Evolutionary conservation across 2,888 invertebrate genomes (phyloP), one percentile per base, ranked within the genome.

Genomic region (Nycteola revayana): DNA sequence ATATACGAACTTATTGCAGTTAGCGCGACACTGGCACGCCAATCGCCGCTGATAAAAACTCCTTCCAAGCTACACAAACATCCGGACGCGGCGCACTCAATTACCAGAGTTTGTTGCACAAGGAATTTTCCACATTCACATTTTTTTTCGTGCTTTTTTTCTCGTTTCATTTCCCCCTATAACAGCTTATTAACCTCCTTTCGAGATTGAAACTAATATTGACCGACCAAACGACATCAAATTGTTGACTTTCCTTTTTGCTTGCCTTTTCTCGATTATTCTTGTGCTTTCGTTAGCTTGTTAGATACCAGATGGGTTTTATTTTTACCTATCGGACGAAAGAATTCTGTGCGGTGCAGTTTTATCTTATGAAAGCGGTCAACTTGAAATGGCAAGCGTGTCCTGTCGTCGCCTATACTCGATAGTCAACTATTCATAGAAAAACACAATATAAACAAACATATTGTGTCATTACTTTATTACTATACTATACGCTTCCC

Each of bases 31-130:
- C 66, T 67, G 60, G 65, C 53, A 60, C 63, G 66, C 71, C 75
- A 81, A 80, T 82, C 69, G 75, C 45, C 49, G 66, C 70, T 75
- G 80, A 83, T 82, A 81, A 82, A 82, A 83, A 78, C 66, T 81
- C 77, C 73, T 65, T 47, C 59, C 53, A 49, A 49, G 60, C 73
- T 77, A 65, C 66, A 74, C 80, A 83, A 83, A 82, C 82, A 82
- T 79, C 75, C 75, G 73, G 72, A 67, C 68, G 48, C 46, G 60
- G 73, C 62, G 70, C 78, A 78, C 80, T 81, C 83, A 81, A 83
- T 85, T 84, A 84, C 80, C 66, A 48, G 61, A 78, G 74, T 79
- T 80, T 73, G 75, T 75, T 65, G 71, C 70, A 67, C 71, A 59
- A 69, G 66, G 65, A 75, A 67, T 66, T 78, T 65, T 55, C 61